phyloP scores from a whole-genome alignment of 2,888 invertebrate species.

The Gibbula magus region DNA sequence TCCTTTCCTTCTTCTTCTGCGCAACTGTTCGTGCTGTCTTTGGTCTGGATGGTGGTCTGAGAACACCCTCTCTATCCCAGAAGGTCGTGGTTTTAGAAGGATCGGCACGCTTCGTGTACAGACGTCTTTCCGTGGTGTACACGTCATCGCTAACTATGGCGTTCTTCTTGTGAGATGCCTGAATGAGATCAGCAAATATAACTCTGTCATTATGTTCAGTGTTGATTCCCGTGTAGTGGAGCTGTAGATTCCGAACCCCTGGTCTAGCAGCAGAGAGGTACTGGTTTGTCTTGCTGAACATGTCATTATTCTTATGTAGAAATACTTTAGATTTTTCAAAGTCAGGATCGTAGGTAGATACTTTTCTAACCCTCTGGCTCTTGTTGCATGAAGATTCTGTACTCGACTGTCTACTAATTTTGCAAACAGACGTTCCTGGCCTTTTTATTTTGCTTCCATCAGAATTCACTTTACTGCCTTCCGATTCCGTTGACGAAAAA shows the following conservation, averaged over 20 bases:
- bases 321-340: conserved; percentile 54
- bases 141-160: conserved; percentile 47
- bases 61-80: conserved; percentile 47
- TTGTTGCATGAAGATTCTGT: background rate
- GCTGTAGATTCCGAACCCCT: conserved; percentile 48
- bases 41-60: conserved; percentile 41
- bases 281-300: conserved; percentile 53
- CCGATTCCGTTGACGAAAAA: background rate
- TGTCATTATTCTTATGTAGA: conserved; percentile 48
- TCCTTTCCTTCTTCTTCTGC: conserved; percentile 55
- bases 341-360: conserved; percentile 51
- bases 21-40: conserved; percentile 52
- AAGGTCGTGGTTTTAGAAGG: conserved; percentile 49
- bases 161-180: conserved; percentile 50
- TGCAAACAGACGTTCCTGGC: background rate
- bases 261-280: conserved; percentile 47
- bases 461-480: background rate
- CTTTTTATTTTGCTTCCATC: background rate
- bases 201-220: conserved; percentile 55
- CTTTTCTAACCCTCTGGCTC: conserved; percentile 19
- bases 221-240: conserved; percentile 60
- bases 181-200: conserved; percentile 59
- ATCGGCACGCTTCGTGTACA: conserved; percentile 49
- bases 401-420: background rate
- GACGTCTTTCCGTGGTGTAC: conserved; percentile 50